These are phyloP conservation scores for Platerodrilus igneus DNA, from an alignment of 2,888 invertebrate species.

Conservation along the genomic window DNA sequence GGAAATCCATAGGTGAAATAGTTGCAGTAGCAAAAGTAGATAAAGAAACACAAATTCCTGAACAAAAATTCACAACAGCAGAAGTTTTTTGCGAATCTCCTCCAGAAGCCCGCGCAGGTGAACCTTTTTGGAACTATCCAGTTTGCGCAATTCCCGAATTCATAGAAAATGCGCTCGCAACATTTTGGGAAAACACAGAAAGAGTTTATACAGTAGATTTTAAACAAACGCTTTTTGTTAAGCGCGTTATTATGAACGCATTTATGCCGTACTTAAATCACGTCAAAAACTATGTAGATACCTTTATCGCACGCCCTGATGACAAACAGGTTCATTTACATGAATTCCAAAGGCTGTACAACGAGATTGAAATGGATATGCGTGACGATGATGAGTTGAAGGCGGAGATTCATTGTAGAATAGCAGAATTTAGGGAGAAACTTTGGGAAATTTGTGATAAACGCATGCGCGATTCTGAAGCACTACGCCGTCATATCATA, in stretches of 20 bases:
- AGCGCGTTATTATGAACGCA: conserved; percentile 53
- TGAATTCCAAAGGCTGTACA: conserved; percentile 57
- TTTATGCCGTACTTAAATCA: conserved; percentile 56
- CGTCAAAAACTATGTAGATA: conserved; percentile 53
- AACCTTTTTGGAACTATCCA: conserved; percentile 44
- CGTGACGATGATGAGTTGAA: conserved; percentile 55
- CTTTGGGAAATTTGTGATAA: conserved; percentile 56
- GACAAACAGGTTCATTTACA: conserved; percentile 55
- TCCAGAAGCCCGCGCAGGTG: conserved; percentile 36
- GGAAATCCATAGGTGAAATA: conserved; percentile 15
- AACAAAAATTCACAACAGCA: conserved; percentile 29
- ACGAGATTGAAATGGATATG: conserved; percentile 57
- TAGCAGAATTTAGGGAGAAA: conserved; percentile 42
- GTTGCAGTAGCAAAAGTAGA: conserved; percentile 33
- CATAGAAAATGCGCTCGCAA: conserved; percentile 40
- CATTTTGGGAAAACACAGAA: conserved; percentile 49
- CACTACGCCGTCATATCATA: conserved; percentile 52
- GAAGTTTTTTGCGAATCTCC: conserved; percentile 16
- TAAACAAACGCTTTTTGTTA: conserved; percentile 55
- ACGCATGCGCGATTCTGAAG: conserved; percentile 53
- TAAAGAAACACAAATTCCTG: conserved; percentile 41
- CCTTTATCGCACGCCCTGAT: conserved; percentile 55
- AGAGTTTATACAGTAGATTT: conserved; percentile 50
- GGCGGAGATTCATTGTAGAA: conserved; percentile 57
- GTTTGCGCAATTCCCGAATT: conserved; percentile 37